Percentiles rank a stretch among this genome's conserved stretches.
Evolutionary conservation across 2,888 invertebrate species (phyloP).

Genomic region (Limnephilus marmoratus): DNA sequence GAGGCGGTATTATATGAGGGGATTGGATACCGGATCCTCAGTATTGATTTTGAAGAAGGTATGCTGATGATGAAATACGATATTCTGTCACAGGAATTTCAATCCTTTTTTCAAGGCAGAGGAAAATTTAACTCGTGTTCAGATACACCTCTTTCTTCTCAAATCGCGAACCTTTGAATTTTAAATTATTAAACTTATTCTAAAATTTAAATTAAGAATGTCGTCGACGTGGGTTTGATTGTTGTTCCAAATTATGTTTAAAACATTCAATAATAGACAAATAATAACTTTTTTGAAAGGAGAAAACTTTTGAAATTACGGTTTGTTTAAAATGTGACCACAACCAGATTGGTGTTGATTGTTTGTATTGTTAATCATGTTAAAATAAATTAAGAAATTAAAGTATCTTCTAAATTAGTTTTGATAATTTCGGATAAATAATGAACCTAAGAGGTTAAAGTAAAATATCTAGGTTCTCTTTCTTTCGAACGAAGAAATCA

Average conservation of each 20-base stretch:
- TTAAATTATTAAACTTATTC: neutral
- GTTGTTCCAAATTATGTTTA: slow-evolving; percentile 32
- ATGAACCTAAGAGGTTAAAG: neutral
- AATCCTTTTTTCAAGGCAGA: slow-evolving; percentile 50
- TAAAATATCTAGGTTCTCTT: neutral
- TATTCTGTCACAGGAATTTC: slow-evolving; percentile 54
- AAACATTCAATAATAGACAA: neutral
- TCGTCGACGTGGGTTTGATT: slow-evolving; percentile 31
- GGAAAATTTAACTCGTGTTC: neutral
- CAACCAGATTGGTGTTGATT: neutral
- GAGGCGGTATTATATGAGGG: slow-evolving; percentile 53
- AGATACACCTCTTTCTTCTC: neutral
- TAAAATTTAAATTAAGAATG: slow-evolving; percentile 15
- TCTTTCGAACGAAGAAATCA: neutral
- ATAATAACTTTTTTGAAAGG: slow-evolving; percentile 9
- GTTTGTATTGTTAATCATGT: neutral
- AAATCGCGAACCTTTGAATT: neutral
- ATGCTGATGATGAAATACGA: slow-evolving; percentile 60
- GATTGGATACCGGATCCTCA: slow-evolving; percentile 58
- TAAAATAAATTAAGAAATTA: neutral
- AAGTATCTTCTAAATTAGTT: neutral
- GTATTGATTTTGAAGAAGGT: slow-evolving; percentile 65
- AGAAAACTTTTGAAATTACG: slow-evolving; percentile 5
- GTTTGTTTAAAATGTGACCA: slow-evolving; percentile 9
- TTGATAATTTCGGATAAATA: neutral